Evolutionary conservation across 2,797 vertebrate species (phyloP).

Genomic region (Eutrigla gurnardus): DNA sequence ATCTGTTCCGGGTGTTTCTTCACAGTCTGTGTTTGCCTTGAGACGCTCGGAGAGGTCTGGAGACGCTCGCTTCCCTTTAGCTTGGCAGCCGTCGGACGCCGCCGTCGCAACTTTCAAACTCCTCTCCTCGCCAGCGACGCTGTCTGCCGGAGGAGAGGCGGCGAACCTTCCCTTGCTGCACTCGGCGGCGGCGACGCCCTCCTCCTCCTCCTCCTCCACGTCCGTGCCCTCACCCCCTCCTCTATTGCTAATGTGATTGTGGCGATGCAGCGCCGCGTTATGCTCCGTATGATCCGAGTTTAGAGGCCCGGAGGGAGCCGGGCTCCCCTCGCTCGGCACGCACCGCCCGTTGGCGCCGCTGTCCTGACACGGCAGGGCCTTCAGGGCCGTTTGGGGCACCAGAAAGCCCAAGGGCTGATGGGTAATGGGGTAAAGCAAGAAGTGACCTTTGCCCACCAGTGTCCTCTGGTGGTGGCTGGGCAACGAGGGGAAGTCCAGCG

Average conservation of each 20-base stretch:
- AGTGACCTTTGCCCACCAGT: constrained; percentile 94
- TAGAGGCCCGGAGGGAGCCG: constrained; percentile 56
- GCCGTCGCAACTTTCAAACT: constrained; percentile 54
- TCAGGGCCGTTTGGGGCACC: constrained; percentile 92
- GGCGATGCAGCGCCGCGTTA: constrained; percentile 49
- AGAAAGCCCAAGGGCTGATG: constrained; percentile 94
- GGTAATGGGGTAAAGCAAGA: constrained; percentile 95
- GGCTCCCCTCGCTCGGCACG: constrained; percentile 57
- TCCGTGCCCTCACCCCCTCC: constrained; percentile 33
- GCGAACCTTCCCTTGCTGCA: constrained; percentile 46
- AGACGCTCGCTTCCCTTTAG: constrained; percentile 78
- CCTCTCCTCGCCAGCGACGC: constrained; percentile 24
- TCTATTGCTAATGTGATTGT: constrained; percentile 68
- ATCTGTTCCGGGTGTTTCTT: constrained; percentile 82
- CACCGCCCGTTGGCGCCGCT: constrained; percentile 44
- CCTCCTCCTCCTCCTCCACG: constrained; percentile 64
- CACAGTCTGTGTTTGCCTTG: constrained; percentile 77
- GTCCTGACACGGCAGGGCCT: constrained; percentile 83
- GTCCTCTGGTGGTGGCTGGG: constrained; percentile 84
- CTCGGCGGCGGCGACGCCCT: constrained; percentile 41
- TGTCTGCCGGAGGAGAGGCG: constrained; percentile 52
- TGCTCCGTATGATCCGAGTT: constrained; percentile 54
- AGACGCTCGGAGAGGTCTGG: constrained; percentile 80
- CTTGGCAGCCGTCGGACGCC: constrained; percentile 47
- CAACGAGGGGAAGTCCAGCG: constrained; percentile 87